Evolutionary conservation across 2,113 vertebrate species (phyloP).

Genomic region (Noctilio leporinus): DNA sequence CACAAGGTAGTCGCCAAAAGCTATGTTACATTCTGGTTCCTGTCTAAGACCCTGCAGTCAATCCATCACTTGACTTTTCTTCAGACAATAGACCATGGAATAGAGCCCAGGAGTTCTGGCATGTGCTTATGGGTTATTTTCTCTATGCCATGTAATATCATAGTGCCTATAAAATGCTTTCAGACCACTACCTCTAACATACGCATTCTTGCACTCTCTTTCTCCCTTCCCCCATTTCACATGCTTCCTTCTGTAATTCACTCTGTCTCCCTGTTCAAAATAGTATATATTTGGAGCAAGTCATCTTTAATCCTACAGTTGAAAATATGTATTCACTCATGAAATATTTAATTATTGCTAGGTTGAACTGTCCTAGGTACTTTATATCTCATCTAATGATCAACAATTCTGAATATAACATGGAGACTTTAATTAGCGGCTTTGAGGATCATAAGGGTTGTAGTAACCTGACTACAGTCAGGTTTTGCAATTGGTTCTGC

Average conservation of each 20-base stretch:
- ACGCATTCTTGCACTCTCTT: neutral
- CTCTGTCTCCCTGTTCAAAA: neutral
- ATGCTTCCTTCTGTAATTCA: neutral
- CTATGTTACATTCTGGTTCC: neutral
- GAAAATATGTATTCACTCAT: neutral
- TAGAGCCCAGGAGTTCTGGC: conserved; percentile 26
- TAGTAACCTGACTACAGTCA: neutral
- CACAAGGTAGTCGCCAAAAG: neutral
- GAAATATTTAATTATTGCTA: neutral
- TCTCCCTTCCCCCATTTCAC: neutral
- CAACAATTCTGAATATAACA: neutral
- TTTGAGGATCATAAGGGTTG: neutral
- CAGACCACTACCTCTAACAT: neutral
- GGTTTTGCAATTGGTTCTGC: no score
- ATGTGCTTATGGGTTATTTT: conserved; percentile 24
- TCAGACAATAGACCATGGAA: conserved; percentile 25
- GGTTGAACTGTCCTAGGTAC: neutral
- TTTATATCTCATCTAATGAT: neutral
- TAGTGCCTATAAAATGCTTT: neutral
- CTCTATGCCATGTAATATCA: neutral
- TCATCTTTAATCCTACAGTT: neutral
- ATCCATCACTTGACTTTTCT: conserved; percentile 36
- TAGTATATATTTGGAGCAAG: conserved; percentile 8
- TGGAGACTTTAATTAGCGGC: neutral
- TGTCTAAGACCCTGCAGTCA: neutral